These are phyloP conservation scores for Enteromius afrohamiltoni DNA, from an alignment of 2,797 vertebrate species.

Conservation along the genomic window DNA sequence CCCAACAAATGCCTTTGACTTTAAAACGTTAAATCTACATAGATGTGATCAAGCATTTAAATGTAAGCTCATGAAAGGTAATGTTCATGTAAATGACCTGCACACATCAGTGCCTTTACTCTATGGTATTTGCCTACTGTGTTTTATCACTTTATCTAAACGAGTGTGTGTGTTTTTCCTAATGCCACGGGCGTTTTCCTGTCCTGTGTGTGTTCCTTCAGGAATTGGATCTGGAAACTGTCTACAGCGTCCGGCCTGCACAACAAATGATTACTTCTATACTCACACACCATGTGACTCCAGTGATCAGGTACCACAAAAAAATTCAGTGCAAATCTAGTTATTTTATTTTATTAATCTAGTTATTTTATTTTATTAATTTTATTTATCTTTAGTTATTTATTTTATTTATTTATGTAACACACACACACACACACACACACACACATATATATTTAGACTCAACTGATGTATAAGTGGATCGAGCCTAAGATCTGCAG, in stretches of 20 bases:
- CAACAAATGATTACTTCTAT: slow-evolving; percentile 91
- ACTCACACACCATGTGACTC: slow-evolving; percentile 90
- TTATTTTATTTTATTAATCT: background rate
- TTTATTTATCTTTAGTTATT: background rate
- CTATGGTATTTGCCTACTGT: slow-evolving; percentile 31
- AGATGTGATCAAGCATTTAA: slow-evolving; percentile 42
- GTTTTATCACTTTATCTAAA: slow-evolving; percentile 70
- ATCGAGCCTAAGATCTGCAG: slow-evolving; percentile 91
- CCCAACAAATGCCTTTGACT: background rate
- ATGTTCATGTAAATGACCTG: slow-evolving; percentile 58
- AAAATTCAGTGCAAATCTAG: background rate
- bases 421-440: too few relatives aligned
- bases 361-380: background rate
- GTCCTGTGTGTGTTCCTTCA: slow-evolving; percentile 63
- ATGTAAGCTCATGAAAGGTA: slow-evolving; percentile 29
- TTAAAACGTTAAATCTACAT: slow-evolving; percentile 41
- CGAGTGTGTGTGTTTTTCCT: slow-evolving; percentile 57
- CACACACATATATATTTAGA: slow-evolving; percentile 80
- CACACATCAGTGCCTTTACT: slow-evolving; percentile 16
- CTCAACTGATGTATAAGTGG: slow-evolving; percentile 96
- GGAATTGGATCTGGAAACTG: slow-evolving; percentile 86
- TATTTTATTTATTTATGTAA: background rate
- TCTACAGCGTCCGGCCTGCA: slow-evolving; percentile 84
- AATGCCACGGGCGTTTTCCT: slow-evolving; percentile 45
- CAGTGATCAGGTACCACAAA: slow-evolving; percentile 80